Base-by-base conservation (phyloP, 1,140 invertebrate species). In the Bactericera cockerelli region DNA sequence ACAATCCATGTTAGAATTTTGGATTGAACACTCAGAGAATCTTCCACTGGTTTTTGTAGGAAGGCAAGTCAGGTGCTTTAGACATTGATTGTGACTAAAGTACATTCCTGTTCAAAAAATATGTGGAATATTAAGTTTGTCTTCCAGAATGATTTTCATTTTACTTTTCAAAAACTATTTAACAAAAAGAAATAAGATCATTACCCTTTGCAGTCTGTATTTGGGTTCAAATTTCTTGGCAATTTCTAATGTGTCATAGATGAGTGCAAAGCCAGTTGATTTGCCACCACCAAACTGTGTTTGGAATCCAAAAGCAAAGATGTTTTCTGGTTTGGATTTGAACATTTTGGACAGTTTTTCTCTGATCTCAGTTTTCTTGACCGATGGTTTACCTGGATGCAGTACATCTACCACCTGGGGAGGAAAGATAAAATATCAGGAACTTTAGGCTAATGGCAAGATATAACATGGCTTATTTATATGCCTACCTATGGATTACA, bases 171-270 rank as follows among this genome's bases (percentile, higher is more conserved):
- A 6, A 31, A 31, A 13, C 28, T 31, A 13, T 13, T 6, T 31
- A 4, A 31, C 13, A 31, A 31, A 31, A 31, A 31, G 4, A 31
- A 31, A 31, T 31, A 31, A 6, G 28, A 31, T 31, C 28, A 31
- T 67, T 69, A 76, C 71, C 72, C 87, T 82, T 39, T 79, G 81
- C 63, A 98, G 77, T 70, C 96, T 88, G 72, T 93, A 87, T 78
- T 98, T 99, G 31, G 96, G 96, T 79, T 99, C 97, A 72, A 98
- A 98, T 76, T 98, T 99, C 77, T 99, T 99, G 57, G 94, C 95
- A 67, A 82, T 87, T 72, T 99, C 95, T 67, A 99, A 75, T 26
- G 89, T 93, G 69, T 99, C 97, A 73, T 99, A 99, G 67, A 99
- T 87, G 4, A 98, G 76, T 16, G 86, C 95, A 76, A 99, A 99